These are phyloP conservation scores for Heliconius aoede DNA, from an alignment of 2,888 invertebrate species.

Conservation along the genomic window DNA sequence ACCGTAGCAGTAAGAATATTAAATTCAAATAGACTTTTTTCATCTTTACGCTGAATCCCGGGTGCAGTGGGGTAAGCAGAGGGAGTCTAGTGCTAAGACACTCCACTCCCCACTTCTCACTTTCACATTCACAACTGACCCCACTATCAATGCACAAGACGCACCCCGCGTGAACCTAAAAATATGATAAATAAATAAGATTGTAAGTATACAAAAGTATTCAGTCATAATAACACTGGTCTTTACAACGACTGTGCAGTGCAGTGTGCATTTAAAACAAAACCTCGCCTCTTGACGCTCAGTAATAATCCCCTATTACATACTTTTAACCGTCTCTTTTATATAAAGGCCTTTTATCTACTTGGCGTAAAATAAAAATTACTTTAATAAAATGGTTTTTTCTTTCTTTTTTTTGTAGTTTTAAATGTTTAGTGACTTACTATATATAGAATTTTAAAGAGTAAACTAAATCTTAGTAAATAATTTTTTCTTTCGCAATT, in stretches of 20 bases:
- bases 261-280: conserved; percentile 34
- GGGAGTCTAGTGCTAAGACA: too few relatives aligned
- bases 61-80: too few relatives aligned
- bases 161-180: too few relatives aligned
- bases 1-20: too few relatives aligned
- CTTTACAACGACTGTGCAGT: conserved; percentile 34
- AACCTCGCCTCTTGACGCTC: conserved; percentile 22
- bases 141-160: too few relatives aligned
- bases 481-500: too few relatives aligned
- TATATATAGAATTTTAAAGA: too few relatives aligned
- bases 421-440: not conserved
- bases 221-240: conserved; percentile 28
- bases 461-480: too few relatives aligned
- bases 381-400: conserved; percentile 8
- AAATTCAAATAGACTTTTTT: too few relatives aligned
- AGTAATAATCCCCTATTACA: conserved; percentile 16
- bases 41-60: too few relatives aligned
- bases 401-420: not conserved
- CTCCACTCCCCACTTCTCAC: too few relatives aligned
- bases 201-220: conserved; percentile 1
- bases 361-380: conserved; percentile 18
- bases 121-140: too few relatives aligned
- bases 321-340: conserved; percentile 14
- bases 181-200: not conserved
- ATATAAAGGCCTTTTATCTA: conserved; percentile 11